phyloP scores from a whole-genome alignment of 2,888 invertebrate genomes.

The Mythimna vitellina region DNA sequence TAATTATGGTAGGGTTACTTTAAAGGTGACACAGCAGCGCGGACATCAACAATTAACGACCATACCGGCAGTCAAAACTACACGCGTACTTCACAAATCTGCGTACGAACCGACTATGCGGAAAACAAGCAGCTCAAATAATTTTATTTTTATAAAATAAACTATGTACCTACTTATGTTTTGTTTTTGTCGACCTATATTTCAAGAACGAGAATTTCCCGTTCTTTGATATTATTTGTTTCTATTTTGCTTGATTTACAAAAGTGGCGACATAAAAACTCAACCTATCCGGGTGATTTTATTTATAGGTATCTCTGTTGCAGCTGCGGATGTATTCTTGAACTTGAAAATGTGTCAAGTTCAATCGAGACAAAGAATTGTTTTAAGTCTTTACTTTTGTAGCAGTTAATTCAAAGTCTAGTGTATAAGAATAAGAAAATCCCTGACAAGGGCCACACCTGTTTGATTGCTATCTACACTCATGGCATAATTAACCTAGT shows the following conservation, averaged over 20 bases:
- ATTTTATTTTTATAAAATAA: not conserved
- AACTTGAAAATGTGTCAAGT: not conserved
- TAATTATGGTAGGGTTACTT: not conserved
- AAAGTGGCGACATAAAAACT: not conserved
- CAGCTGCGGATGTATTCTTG: not conserved
- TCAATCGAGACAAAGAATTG: not conserved
- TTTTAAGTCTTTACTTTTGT: not conserved
- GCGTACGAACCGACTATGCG: not conserved
- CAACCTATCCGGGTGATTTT: not conserved
- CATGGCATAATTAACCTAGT: slow-evolving; percentile 33
- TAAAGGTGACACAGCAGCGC: not conserved
- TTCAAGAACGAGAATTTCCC: not conserved
- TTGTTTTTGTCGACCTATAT: slow-evolving; percentile 4
- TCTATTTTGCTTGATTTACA: not conserved
- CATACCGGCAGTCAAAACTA: not conserved
- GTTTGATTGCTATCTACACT: slow-evolving; percentile 10
- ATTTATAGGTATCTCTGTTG: not conserved
- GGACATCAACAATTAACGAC: not conserved
- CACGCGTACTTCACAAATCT: not conserved
- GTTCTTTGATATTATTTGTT: not conserved
- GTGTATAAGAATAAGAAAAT: not conserved
- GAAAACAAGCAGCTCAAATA: not conserved
- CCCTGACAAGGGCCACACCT: slow-evolving; percentile 6
- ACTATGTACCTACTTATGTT: not conserved
- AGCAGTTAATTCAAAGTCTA: not conserved